phyloP scores from a whole-genome alignment of 2,888 invertebrate species.

The Nomada fabriciana region DNA sequence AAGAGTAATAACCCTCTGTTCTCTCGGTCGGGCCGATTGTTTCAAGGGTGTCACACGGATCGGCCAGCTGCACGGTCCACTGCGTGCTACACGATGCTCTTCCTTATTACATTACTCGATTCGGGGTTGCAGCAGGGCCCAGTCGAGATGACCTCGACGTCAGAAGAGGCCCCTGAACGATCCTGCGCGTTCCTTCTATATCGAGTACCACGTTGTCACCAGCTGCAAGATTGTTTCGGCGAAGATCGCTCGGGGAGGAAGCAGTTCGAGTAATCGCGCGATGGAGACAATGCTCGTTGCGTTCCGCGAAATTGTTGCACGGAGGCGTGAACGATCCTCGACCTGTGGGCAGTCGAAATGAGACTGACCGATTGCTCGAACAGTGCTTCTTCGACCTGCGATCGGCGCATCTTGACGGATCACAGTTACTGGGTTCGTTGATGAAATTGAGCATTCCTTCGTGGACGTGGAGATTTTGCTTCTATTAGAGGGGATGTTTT shows the following conservation, averaged over 20 bases:
- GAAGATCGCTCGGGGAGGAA: slow-evolving; percentile 16
- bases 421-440: slow-evolving; percentile 14
- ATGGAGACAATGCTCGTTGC: slow-evolving; percentile 1
- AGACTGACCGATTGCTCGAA: slow-evolving; percentile 25
- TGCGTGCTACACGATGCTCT: slow-evolving; percentile 72
- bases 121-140: slow-evolving; percentile 51
- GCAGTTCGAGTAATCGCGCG: slow-evolving; percentile 7
- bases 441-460: neutral
- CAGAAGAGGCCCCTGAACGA: slow-evolving; percentile 25
- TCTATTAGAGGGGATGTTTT: too few species aligned
- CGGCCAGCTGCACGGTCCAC: slow-evolving; percentile 69
- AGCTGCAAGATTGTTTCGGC: slow-evolving; percentile 11
- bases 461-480: too few species aligned
- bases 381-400: slow-evolving; percentile 2
- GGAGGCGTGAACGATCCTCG: slow-evolving; percentile 31
- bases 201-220: neutral
- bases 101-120: slow-evolving; percentile 76
- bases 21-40: slow-evolving; percentile 76
- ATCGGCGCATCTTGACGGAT: neutral
- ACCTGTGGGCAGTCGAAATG: slow-evolving; percentile 12
- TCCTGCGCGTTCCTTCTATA: neutral
- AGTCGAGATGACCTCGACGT: slow-evolving; percentile 46
- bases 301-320: slow-evolving; percentile 30
- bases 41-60: slow-evolving; percentile 82
- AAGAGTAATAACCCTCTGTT: slow-evolving; percentile 81